These are phyloP conservation scores for Lasioglossum marginatum DNA, from an alignment of 2,888 invertebrate genomes.

Conservation along the genomic window DNA sequence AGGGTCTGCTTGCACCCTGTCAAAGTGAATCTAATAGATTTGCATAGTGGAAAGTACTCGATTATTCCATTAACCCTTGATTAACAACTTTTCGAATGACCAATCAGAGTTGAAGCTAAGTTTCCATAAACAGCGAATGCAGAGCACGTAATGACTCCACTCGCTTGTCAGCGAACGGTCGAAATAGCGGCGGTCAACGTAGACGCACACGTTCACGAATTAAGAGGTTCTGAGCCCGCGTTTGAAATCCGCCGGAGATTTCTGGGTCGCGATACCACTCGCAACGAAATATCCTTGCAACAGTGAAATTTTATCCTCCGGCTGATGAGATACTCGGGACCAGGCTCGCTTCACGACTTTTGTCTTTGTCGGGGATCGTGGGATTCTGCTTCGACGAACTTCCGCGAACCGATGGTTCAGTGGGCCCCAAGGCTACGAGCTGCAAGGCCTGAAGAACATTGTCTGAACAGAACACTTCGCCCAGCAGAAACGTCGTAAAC, in stretches of 20 bases:
- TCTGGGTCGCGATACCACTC: constrained; percentile 46
- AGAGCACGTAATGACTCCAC: constrained; percentile 24
- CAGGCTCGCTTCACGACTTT: constrained; percentile 31
- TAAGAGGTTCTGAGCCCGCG: constrained; percentile 33
- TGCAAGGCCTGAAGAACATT: neutral
- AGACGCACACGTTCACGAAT: constrained; percentile 37
- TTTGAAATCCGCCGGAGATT: constrained; percentile 39
- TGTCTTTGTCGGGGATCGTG: constrained; percentile 45
- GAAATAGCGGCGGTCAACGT: constrained; percentile 18
- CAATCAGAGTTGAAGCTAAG: neutral
- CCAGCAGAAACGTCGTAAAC: neutral
- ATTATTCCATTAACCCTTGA: too few relatives aligned
- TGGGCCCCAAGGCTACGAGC: constrained; percentile 13
- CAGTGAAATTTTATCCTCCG: constrained; percentile 44
- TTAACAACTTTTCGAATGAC: too few relatives aligned
- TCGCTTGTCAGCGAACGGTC: constrained; percentile 33
- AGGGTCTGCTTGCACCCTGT: neutral
- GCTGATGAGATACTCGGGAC: constrained; percentile 16
- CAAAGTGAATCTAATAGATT: too few relatives aligned
- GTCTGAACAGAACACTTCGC: neutral
- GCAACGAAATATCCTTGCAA: constrained; percentile 31
- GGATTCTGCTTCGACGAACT: constrained; percentile 19
- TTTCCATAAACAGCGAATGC: constrained; percentile 10
- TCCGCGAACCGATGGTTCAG: constrained; percentile 26
- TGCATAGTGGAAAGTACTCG: too few relatives aligned